phyloP scores from a whole-genome alignment of 1,140 invertebrate genomes.

The Eubasilissa regina region DNA sequence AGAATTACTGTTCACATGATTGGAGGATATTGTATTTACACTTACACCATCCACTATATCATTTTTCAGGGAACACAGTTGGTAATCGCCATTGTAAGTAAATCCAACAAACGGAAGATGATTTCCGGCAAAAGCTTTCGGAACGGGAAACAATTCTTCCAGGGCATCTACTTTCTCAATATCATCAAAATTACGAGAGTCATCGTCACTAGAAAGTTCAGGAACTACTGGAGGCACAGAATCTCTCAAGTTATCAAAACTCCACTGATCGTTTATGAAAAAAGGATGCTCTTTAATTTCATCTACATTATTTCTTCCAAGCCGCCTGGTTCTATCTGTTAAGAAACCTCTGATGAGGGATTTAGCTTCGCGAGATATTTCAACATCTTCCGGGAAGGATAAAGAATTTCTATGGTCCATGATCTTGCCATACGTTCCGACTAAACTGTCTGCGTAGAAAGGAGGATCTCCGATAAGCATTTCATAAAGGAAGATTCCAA shows the following conservation, averaged over 20 bases:
- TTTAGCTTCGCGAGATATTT: constrained; percentile 94
- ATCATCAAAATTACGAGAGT: constrained; percentile 99
- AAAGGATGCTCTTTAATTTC: constrained; percentile 97
- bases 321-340: constrained; percentile 90
- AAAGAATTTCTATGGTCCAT: constrained; percentile 99
- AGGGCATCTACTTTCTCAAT: constrained; percentile 93
- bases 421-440: constrained; percentile 98
- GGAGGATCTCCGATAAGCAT: constrained; percentile 99
- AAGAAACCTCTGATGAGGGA: constrained; percentile 94
- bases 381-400: constrained; percentile 94
- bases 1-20: constrained; percentile 71
- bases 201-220: constrained; percentile 95
- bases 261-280: constrained; percentile 98
- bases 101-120: constrained; percentile 99
- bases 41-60: constrained; percentile 68
- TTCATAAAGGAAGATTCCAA: constrained; percentile 98
- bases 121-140: constrained; percentile 98
- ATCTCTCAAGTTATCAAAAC: constrained; percentile 95
- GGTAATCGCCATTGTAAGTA: constrained; percentile 95
- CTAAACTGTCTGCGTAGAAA: constrained; percentile 98
- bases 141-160: constrained; percentile 93
- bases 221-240: constrained; percentile 97
- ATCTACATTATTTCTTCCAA: constrained; percentile 94
- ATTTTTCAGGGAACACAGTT: constrained; percentile 70
- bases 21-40: constrained; percentile 68